Evolutionary conservation across 2,888 invertebrate species (phyloP).

Genomic region (Lutraria lutraria): DNA sequence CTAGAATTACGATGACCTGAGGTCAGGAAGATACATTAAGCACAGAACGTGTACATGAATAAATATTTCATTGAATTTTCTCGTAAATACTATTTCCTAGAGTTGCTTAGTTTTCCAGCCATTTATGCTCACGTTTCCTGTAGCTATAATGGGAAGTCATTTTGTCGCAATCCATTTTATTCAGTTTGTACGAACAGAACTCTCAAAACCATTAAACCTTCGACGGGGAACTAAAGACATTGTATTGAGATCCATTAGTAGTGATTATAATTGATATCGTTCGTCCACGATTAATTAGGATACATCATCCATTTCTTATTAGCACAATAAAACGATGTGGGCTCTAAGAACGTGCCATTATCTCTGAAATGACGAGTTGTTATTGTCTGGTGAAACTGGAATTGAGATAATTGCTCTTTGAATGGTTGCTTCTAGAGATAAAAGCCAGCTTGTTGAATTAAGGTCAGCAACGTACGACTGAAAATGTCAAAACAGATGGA

Average conservation of each 20-base stretch:
- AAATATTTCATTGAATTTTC: too few species aligned
- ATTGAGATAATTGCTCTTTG: background rate
- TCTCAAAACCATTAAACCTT: background rate
- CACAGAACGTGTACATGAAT: too few species aligned
- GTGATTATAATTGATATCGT: background rate
- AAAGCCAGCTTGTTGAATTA: background rate
- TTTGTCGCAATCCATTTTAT: background rate
- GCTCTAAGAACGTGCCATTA: background rate
- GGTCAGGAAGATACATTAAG: too few species aligned
- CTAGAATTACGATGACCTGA: too few species aligned
- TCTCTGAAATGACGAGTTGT: background rate
- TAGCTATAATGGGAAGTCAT: background rate
- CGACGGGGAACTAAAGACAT: background rate
- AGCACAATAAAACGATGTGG: background rate
- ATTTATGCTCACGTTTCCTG: background rate
- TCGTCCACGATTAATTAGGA: background rate
- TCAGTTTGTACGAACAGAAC: background rate
- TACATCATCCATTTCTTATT: constrained; percentile 17
- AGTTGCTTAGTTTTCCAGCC: background rate
- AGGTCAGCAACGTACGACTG: background rate
- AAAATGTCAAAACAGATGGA: background rate
- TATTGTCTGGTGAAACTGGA: background rate
- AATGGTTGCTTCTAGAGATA: background rate
- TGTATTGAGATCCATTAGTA: background rate
- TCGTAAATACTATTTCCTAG: background rate